Evolutionary conservation across 1,140 invertebrate species (phyloP).

Genomic region (Hetaerina americana): DNA sequence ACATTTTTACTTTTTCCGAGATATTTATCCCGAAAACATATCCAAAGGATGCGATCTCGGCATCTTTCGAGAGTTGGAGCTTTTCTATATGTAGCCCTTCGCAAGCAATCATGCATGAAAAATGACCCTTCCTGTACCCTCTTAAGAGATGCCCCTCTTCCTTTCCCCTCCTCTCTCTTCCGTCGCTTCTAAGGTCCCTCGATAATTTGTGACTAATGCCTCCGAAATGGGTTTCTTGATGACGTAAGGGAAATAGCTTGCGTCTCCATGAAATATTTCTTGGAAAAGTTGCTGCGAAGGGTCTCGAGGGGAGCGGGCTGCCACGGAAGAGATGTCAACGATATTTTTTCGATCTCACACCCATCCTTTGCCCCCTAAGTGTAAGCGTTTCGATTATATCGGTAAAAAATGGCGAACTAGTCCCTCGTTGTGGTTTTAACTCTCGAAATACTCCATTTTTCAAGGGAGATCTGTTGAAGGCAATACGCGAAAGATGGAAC

Average conservation of each 20-base stretch:
- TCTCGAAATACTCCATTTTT: no score
- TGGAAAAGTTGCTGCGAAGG: background rate
- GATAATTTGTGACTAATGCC: background rate
- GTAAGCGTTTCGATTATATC: background rate
- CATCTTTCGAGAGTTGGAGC: no score
- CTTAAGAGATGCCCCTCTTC: background rate
- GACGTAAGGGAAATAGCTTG: background rate
- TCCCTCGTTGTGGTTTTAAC: no score
- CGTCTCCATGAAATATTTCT: background rate
- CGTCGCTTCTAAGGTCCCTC: background rate
- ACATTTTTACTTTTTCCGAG: no score
- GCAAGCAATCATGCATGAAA: background rate
- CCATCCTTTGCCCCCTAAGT: no score
- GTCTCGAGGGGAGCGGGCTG: background rate
- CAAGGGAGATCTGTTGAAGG: no score
- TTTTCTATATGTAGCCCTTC: conserved; percentile 14
- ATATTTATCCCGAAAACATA: no score
- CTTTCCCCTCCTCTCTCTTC: no score
- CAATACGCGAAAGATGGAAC: no score
- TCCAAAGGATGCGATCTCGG: no score
- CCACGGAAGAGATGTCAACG: background rate
- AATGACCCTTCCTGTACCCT: background rate
- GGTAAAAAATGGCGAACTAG: no score
- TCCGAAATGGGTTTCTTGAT: background rate
- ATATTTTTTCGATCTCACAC: background rate